Conservation (phyloP, 2,113 vertebrate genomes). For the Caranx melampygus region DNA sequence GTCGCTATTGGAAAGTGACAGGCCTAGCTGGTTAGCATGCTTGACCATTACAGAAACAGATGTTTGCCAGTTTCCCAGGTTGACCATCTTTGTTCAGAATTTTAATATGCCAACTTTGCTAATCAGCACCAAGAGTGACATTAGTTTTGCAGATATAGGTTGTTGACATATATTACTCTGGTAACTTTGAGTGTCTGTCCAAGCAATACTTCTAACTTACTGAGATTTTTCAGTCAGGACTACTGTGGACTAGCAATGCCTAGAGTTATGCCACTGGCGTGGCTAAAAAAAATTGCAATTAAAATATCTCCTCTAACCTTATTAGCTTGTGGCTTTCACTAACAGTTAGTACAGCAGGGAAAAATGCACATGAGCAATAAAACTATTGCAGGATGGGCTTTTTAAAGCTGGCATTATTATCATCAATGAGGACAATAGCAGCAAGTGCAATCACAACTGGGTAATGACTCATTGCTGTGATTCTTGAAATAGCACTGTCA, state of each 20-base stretch:
- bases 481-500: slow-evolving; percentile 57
- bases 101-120: too few species aligned
- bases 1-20: too few species aligned
- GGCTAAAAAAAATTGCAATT: neutral
- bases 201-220: neutral
- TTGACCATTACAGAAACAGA: too few species aligned
- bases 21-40: too few species aligned
- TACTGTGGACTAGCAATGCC: neutral
- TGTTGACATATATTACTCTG: neutral
- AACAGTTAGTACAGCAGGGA: slow-evolving; percentile 12
- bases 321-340: neutral
- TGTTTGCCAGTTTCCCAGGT: too few species aligned
- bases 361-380: slow-evolving; percentile 30
- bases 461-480: slow-evolving; percentile 48
- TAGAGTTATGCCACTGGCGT: neutral
- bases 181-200: neutral
- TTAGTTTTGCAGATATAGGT: too few species aligned
- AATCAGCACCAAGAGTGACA: too few species aligned
- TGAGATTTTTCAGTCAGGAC: neutral
- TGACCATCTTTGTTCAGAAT: too few species aligned
- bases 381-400: slow-evolving; percentile 10
- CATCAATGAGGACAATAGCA: slow-evolving; percentile 45
- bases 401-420: slow-evolving; percentile 30
- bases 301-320: slow-evolving; percentile 6
- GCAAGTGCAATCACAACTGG: slow-evolving; percentile 37